Percentiles rank a stretch among this genome's conserved stretches.
Conservation (phyloP, 2,113 vertebrate genomes). For the Lamprologus callipterus region DNA sequence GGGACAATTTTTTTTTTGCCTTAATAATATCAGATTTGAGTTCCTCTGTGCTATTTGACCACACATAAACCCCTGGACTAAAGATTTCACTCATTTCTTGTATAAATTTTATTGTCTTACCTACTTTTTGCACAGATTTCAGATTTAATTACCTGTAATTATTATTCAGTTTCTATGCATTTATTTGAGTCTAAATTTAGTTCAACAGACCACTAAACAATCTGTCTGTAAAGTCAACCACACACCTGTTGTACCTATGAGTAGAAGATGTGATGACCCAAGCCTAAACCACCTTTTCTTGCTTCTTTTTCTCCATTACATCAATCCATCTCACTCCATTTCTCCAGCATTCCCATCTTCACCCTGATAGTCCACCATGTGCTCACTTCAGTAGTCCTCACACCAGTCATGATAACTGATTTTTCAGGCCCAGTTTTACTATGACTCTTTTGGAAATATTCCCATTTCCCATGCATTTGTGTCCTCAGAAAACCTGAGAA, state of each 20-base stretch:
- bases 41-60: neutral
- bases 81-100: neutral
- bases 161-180: neutral
- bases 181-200: neutral
- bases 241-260: neutral
- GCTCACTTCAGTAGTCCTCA: neutral
- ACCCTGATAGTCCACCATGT: neutral
- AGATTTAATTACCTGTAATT: neutral
- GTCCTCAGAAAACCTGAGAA: constrained; percentile 5
- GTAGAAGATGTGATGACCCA: neutral
- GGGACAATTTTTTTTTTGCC: neutral
- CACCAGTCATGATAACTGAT: neutral
- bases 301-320: neutral
- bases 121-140: neutral
- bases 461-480: neutral
- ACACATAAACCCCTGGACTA: neutral
- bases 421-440: neutral
- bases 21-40: neutral
- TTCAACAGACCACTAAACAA: neutral
- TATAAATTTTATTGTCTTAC: neutral
- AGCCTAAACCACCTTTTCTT: neutral
- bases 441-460: neutral
- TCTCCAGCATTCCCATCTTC: neutral
- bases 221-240: neutral
- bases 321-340: neutral